Evolutionary conservation across 2,113 vertebrate genomes (phyloP), one percentile per base, ranked within the genome.

Genomic region (Peucedramus taeniatus): DNA sequence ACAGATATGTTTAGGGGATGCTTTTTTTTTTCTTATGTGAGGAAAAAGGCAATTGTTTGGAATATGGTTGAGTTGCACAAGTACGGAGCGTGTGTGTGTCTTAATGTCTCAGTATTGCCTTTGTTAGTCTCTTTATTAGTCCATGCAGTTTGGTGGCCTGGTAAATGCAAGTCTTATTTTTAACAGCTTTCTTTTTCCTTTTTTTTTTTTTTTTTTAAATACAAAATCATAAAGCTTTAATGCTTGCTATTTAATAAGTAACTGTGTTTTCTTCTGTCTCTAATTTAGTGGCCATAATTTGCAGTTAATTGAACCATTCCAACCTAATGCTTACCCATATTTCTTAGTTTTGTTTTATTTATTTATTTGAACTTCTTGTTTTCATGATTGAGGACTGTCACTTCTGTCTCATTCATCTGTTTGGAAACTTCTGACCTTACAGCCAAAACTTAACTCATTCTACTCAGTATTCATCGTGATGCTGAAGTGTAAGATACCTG

Each of bases 271-370:
- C 90, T 95, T 95, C 95, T 96, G 94, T 97, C 95, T 97, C 91
- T 93, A 83, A 93, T 96, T 96, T 95, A 92, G 91, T 97, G 95
- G 95, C 83, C 94, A 86, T 96, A 82, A 93, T 81, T 94, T 95
- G 94, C 90, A 97, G 94, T 96, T 97, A 95, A 95, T 96, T 96
- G 92, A 97, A 97, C 96, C 96, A 97, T 97, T 97, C 96, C 96
- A 95, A 92, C 93, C 70, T 97, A 96, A 94, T 91, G 94, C 95
- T 97, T 97, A 88, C 90, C 87, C 95, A 64, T 95, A 94, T 94
- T 96, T 96, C 92, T 91, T 95, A 91, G 90, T 96, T 93, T 95
- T 95, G 90, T 94, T 96, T 96, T 96, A 93, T 97, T 97, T 97
- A 97, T 97, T 97, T 97, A 97, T 97, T 97, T 97, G 94, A 97